A percentile compares a stretch with the other conserved stretches of the same genome.
Conservation (phyloP, 2,888 invertebrate genomes). For the Invenusta paracnida region DNA sequence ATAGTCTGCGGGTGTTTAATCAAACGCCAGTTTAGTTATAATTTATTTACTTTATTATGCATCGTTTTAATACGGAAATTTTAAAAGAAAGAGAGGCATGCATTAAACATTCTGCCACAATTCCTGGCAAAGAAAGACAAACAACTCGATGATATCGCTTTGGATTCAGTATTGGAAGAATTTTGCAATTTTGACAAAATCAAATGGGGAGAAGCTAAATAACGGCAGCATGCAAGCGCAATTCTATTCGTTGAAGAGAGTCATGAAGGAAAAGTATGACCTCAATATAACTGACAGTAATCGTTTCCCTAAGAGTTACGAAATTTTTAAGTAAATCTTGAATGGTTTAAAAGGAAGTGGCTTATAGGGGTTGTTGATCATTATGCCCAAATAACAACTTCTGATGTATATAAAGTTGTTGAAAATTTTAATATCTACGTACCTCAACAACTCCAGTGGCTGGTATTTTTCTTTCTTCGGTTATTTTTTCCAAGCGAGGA, state of each 20-base stretch:
- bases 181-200: too few relatives aligned
- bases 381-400: background rate
- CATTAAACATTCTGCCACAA: background rate
- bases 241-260: too few relatives aligned
- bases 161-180: background rate
- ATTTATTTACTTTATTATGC: background rate
- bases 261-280: too few relatives aligned
- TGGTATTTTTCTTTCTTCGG: background rate
- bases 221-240: too few relatives aligned
- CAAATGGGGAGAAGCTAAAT: too few relatives aligned
- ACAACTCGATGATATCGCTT: background rate
- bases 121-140: background rate
- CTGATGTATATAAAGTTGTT: background rate
- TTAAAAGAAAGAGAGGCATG: background rate
- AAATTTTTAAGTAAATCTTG: too few relatives aligned
- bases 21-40: background rate
- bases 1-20: background rate
- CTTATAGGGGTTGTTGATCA: background rate
- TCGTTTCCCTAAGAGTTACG: too few relatives aligned
- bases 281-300: too few relatives aligned
- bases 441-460: background rate
- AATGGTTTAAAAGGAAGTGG: background rate
- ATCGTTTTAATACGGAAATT: background rate
- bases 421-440: background rate
- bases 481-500: too few relatives aligned